A percentile compares a stretch with the other conserved stretches of the same genome.
Evolutionary conservation across 2,888 invertebrate species (phyloP).

Genomic region (Scelioninae gen. 1): DNA sequence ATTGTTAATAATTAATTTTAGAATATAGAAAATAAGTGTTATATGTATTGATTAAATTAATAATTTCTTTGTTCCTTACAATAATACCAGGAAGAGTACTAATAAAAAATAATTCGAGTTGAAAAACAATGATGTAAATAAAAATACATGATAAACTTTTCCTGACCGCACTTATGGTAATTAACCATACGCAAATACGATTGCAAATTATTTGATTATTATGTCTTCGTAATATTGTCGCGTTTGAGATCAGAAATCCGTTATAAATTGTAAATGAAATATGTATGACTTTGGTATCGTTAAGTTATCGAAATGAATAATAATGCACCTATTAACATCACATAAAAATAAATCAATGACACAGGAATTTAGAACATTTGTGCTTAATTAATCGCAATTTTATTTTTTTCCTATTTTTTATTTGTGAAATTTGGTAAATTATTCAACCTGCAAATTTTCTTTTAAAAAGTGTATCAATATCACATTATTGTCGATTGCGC

Average conservation of each 20-base stretch:
- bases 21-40: conserved; percentile 15
- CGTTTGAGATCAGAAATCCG: conserved; percentile 6
- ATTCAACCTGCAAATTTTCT: too few species aligned
- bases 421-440: too few species aligned
- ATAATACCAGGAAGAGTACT: too few species aligned
- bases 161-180: not conserved
- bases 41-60: conserved; percentile 16
- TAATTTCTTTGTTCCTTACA: conserved; percentile 5
- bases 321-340: conserved; percentile 15
- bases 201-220: conserved; percentile 21
- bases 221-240: conserved; percentile 10
- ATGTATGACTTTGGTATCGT: conserved; percentile 22
- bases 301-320: conserved; percentile 22
- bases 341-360: conserved; percentile 17
- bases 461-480: too few species aligned
- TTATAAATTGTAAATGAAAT: conserved; percentile 34
- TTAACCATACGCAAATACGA: conserved; percentile 1
- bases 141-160: not conserved
- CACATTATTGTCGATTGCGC: not conserved
- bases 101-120: too few species aligned
- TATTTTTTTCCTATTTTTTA: too few species aligned
- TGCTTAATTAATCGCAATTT: not conserved
- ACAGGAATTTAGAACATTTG: not conserved
- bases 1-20: conserved; percentile 30
- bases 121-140: too few species aligned